Percentiles rank a stretch among this genome's conserved stretches.
These are phyloP conservation scores for Planococcus citri DNA, from an alignment of 1,140 invertebrate genomes.

Conservation along the genomic window DNA sequence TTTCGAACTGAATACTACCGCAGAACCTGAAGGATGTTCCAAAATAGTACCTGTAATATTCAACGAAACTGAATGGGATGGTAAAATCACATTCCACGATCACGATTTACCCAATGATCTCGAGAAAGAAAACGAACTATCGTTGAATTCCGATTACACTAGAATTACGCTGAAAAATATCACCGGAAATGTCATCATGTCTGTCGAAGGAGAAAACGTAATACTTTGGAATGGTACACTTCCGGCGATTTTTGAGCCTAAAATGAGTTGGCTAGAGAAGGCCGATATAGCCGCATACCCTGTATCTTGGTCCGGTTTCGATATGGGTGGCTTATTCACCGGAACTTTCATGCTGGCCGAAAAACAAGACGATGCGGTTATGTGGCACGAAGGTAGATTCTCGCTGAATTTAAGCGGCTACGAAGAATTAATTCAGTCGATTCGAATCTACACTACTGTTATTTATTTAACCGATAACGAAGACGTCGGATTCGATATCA, in stretches of 20 bases:
- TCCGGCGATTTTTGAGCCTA: not conserved
- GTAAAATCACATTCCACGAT: not conserved
- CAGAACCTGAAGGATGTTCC: not conserved
- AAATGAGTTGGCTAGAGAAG: not conserved
- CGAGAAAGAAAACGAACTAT: not conserved
- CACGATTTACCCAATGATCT: not conserved
- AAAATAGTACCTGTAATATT: not conserved
- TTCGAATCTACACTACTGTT: not conserved
- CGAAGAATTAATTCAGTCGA: not conserved
- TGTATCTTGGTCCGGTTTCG: not conserved
- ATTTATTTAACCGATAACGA: not conserved
- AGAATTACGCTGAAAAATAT: not conserved
- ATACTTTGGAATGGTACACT: not conserved
- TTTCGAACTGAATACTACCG: not conserved
- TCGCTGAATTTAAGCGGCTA: not conserved
- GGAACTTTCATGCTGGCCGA: not conserved
- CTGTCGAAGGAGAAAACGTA: too few relatives aligned
- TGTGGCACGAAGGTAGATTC: not conserved
- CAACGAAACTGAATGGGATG: not conserved
- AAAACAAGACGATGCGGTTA: not conserved
- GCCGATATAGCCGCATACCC: not conserved
- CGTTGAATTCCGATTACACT: not conserved
- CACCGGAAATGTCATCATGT: not conserved
- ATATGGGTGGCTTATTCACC: not conserved
- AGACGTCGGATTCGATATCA: not conserved